Conservation (phyloP, 2,113 vertebrate species). For the Sorex araneus region DNA sequence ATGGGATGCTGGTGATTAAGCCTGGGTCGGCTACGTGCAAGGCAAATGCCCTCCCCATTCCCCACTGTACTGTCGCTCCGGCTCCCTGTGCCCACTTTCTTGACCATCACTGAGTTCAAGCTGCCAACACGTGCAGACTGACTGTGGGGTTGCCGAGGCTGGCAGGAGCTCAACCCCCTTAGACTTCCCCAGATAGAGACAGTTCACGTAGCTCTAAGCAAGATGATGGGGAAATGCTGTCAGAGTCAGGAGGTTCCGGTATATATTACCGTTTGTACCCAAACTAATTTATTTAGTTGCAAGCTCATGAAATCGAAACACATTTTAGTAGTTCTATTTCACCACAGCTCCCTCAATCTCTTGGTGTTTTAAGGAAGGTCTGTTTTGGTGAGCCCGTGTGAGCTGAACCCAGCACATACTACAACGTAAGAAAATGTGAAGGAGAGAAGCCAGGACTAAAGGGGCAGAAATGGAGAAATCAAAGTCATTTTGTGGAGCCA, state of each 20-base stretch:
- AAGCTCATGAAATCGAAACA: background rate
- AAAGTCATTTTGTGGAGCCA: background rate
- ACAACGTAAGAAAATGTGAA: background rate
- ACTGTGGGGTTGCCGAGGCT: background rate
- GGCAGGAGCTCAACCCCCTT: accelerated
- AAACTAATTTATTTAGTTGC: background rate
- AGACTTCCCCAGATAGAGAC: background rate
- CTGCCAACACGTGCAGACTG: background rate
- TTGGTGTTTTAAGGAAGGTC: too few relatives aligned
- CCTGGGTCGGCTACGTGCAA: too few relatives aligned
- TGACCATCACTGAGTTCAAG: background rate
- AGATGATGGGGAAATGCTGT: background rate
- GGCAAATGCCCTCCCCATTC: too few relatives aligned
- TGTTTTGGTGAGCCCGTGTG: background rate
- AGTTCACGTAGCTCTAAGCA: accelerated
- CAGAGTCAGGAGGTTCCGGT: background rate
- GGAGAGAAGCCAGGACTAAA: background rate
- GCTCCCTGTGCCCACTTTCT: background rate
- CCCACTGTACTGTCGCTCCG: too few relatives aligned
- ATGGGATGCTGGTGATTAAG: too few relatives aligned
- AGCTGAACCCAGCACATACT: background rate
- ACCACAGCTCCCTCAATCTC: background rate
- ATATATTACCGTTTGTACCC: background rate
- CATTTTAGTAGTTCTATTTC: background rate
- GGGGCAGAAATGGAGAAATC: background rate